A percentile compares a stretch with the other conserved stretches of the same genome.
phyloP scores from a whole-genome alignment of 1,140 invertebrate genomes.

The Saccostrea cuccullata region DNA sequence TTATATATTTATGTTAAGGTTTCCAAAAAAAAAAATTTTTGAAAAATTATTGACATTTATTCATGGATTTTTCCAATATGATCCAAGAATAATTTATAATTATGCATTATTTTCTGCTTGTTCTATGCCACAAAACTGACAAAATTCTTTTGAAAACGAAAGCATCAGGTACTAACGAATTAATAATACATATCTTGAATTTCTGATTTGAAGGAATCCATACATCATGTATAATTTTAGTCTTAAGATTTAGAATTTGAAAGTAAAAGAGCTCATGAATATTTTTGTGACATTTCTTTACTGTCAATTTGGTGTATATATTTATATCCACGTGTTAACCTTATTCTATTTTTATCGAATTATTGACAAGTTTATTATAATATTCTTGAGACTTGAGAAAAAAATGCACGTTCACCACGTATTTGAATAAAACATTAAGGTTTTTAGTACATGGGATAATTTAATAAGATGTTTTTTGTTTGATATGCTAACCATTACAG shows the following conservation, averaged over 20 bases:
- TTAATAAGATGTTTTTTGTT: constrained; percentile 29
- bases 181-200: constrained; percentile 35
- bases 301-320: constrained; percentile 31
- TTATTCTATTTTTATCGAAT: constrained; percentile 31
- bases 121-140: neutral
- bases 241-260: constrained; percentile 12
- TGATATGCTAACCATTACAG: constrained; percentile 7
- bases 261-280: constrained; percentile 30
- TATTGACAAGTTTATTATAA: constrained; percentile 34
- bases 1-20: too few species aligned
- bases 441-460: constrained; percentile 31
- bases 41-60: neutral
- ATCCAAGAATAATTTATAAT: neutral
- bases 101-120: neutral
- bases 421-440: constrained; percentile 36
- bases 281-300: constrained; percentile 24
- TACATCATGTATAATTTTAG: constrained; percentile 32
- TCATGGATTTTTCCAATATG: neutral
- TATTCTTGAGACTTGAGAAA: constrained; percentile 28
- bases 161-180: constrained; percentile 24
- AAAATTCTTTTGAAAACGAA: constrained; percentile 21
- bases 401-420: constrained; percentile 11
- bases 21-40: too few species aligned
- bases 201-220: constrained; percentile 31
- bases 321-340: constrained; percentile 30